phyloP scores from a whole-genome alignment of 2,113 vertebrate genomes.

The Mobula hypostoma region DNA sequence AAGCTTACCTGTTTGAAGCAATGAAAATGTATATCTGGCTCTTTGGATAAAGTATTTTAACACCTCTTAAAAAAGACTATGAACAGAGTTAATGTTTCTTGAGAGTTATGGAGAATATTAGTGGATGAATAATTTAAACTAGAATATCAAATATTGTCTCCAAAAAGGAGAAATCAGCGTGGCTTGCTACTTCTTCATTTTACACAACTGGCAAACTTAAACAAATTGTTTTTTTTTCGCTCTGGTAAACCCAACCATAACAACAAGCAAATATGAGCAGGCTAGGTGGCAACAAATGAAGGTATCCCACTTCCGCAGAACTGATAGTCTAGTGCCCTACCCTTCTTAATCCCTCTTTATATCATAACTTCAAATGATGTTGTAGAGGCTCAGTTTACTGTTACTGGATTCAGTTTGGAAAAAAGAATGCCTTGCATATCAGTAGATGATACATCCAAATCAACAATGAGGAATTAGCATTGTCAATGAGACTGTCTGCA shows the following conservation, averaged over 20 bases:
- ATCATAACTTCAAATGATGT: not conserved
- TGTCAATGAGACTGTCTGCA: not conserved
- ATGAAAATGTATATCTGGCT: no score
- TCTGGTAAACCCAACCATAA: not conserved
- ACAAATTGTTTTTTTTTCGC: not conserved
- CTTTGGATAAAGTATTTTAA: no score
- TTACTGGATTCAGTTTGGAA: no score
- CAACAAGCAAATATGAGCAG: not conserved
- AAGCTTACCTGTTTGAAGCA: no score
- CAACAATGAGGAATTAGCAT: not conserved
- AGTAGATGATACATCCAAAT: not conserved
- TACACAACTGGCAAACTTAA: not conserved
- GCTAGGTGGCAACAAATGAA: not conserved
- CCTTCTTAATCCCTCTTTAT: not conserved
- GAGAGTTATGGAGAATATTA: not conserved
- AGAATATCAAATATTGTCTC: not conserved
- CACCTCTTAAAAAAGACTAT: no score
- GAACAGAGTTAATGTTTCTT: not conserved
- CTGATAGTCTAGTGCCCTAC: not conserved
- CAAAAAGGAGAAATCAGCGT: not conserved
- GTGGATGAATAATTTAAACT: not conserved
- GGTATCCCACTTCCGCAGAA: not conserved
- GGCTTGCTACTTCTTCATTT: not conserved
- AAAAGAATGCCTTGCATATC: no score
- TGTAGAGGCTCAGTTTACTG: not conserved